Percentiles rank a stretch among this genome's conserved stretches.
These are phyloP conservation scores for Drosophila nikananu DNA, from an alignment of 1,140 invertebrate species.

Conservation along the genomic window DNA sequence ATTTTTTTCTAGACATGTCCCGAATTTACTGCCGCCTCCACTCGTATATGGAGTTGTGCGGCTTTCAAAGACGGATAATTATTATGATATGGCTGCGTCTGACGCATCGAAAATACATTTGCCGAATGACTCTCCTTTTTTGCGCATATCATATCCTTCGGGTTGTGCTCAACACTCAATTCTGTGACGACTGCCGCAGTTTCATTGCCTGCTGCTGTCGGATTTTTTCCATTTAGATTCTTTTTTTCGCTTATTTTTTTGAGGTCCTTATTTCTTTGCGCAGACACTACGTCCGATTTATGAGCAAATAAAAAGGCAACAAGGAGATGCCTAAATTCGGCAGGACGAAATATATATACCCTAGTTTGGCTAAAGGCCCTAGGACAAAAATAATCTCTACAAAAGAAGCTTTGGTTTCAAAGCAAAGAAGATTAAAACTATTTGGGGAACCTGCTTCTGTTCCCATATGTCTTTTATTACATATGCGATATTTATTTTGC, in stretches of 20 bases:
- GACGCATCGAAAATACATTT: constrained; percentile 58
- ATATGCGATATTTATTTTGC: no score
- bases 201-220: constrained; percentile 35
- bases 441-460: background rate
- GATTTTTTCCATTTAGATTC: constrained; percentile 4
- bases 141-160: constrained; percentile 26
- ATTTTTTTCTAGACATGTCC: no score
- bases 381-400: background rate
- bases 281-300: constrained; percentile 55
- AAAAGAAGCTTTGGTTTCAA: constrained; percentile 18
- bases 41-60: constrained; percentile 3
- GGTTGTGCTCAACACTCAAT: constrained; percentile 39
- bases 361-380: constrained; percentile 2
- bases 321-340: constrained; percentile 4
- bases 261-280: constrained; percentile 59
- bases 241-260: constrained; percentile 20
- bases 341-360: constrained; percentile 15
- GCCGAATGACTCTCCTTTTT: constrained; percentile 24
- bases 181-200: constrained; percentile 34
- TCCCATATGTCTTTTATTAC: background rate
- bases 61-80: constrained; percentile 54
- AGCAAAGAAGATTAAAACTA: constrained; percentile 10
- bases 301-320: constrained; percentile 36
- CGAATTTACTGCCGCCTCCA: constrained; percentile 28
- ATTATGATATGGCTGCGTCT: constrained; percentile 65